Evolutionary conservation across 1,140 invertebrate species (phyloP).

Genomic region (Limonius californicus): DNA sequence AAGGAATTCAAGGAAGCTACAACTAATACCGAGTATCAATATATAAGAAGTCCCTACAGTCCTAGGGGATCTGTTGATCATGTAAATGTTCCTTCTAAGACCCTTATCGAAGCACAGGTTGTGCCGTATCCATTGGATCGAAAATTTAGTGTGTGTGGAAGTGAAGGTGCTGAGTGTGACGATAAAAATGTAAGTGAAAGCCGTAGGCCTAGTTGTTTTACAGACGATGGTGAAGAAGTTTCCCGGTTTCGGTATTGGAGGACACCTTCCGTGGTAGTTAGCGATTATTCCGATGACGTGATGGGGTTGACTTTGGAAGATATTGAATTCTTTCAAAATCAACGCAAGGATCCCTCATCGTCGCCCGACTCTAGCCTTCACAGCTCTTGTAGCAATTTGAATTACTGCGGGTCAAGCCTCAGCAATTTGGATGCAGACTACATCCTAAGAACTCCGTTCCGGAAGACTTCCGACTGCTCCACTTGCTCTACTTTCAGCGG

Average conservation of each 20-base stretch:
- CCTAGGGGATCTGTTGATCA: conserved; percentile 39
- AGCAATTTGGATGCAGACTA: conserved; percentile 56
- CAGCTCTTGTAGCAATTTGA: conserved; percentile 62
- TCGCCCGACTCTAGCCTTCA: conserved; percentile 54
- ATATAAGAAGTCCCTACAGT: conserved; percentile 10
- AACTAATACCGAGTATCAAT: not conserved
- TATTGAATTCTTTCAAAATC: conserved; percentile 58
- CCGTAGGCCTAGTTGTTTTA: conserved; percentile 48
- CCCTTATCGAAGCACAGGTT: conserved; percentile 40
- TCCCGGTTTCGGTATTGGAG: conserved; percentile 58
- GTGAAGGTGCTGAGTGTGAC: conserved; percentile 35
- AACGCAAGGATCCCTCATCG: conserved; percentile 44
- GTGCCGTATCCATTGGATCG: conserved; percentile 37
- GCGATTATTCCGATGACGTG: conserved; percentile 75
- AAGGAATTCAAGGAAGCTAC: not conserved
- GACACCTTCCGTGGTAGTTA: conserved; percentile 78
- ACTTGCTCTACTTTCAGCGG: conserved; percentile 62
- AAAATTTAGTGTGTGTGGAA: conserved; percentile 41
- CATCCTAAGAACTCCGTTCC: conserved; percentile 49
- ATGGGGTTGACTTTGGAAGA: conserved; percentile 62
- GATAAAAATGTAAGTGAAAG: conserved; percentile 42
- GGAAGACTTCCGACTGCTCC: conserved; percentile 63
- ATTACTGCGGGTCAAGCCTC: conserved; percentile 53
- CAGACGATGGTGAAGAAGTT: conserved; percentile 47
- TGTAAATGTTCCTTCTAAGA: conserved; percentile 40